phyloP scores from a whole-genome alignment of 1,140 invertebrate genomes.

The Proales similis region DNA sequence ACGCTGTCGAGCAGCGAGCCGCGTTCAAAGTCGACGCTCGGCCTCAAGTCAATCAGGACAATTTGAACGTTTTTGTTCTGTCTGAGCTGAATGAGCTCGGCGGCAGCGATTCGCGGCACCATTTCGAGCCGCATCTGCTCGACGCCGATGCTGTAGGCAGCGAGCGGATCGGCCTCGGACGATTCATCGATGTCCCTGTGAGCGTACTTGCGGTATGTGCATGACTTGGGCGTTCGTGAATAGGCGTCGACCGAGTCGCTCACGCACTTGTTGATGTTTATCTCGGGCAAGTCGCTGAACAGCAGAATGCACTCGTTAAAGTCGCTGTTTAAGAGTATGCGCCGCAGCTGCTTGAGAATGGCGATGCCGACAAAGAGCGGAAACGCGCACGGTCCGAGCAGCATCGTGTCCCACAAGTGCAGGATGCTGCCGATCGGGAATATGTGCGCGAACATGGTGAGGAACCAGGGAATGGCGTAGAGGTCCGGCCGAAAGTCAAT shows the following conservation, averaged over 20 bases:
- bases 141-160: slow-evolving; percentile 63
- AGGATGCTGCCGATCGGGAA: slow-evolving; percentile 96
- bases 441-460: slow-evolving; percentile 98
- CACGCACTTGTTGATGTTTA: slow-evolving; percentile 86
- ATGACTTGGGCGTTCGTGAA: slow-evolving; percentile 73
- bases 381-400: slow-evolving; percentile 84
- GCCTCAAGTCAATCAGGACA: slow-evolving; percentile 68
- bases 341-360: slow-evolving; percentile 77
- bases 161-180: not conserved
- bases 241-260: slow-evolving; percentile 79
- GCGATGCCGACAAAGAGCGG: slow-evolving; percentile 88
- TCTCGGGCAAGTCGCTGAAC: slow-evolving; percentile 92
- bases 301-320: slow-evolving; percentile 95
- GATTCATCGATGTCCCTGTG: slow-evolving; percentile 62
- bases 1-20: slow-evolving; percentile 1
- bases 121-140: slow-evolving; percentile 64
- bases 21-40: slow-evolving; percentile 60
- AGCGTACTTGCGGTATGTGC: slow-evolving; percentile 72
- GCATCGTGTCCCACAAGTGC: slow-evolving; percentile 91
- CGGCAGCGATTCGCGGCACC: slow-evolving; percentile 71
- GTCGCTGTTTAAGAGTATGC: slow-evolving; percentile 73
- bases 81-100: slow-evolving; percentile 69
- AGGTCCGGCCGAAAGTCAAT: slow-evolving; percentile 94
- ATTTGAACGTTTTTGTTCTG: slow-evolving; percentile 39
- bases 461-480: slow-evolving; percentile 99